Conservation (phyloP, 1,140 invertebrate species). For the Helicoverpa armigera region DNA sequence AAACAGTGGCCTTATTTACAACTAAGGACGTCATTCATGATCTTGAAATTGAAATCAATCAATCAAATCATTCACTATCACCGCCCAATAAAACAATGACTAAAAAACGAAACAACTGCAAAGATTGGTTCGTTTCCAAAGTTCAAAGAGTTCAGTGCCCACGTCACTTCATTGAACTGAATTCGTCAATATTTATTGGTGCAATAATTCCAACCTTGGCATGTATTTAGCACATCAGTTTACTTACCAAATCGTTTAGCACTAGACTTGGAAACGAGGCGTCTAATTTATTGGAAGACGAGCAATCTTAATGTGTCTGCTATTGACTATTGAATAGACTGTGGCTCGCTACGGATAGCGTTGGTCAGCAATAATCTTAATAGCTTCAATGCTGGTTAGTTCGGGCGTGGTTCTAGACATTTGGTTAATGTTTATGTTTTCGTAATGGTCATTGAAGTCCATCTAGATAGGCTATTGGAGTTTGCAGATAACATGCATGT, state of each 20-base stretch:
- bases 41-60: too few species aligned
- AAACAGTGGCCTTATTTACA: too few species aligned
- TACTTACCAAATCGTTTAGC: constrained; percentile 39
- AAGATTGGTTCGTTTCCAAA: not conserved
- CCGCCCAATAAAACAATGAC: not conserved
- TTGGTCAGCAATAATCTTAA: not conserved
- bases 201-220: constrained; percentile 47
- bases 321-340: not conserved
- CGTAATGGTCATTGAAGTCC: not conserved
- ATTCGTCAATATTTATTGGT: constrained; percentile 34
- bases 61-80: not conserved
- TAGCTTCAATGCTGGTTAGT: not conserved
- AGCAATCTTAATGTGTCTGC: not conserved
- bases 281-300: constrained; percentile 28
- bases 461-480: too few species aligned
- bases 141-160: not conserved
- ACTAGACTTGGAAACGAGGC: constrained; percentile 16
- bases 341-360: not conserved
- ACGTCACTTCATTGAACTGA: constrained; percentile 32
- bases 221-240: constrained; percentile 30
- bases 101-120: not conserved
- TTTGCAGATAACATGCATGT: too few species aligned
- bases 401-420: not conserved
- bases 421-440: not conserved
- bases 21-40: too few species aligned